Percentiles rank a stretch among this genome's conserved stretches.
phyloP scores from a whole-genome alignment of 2,888 invertebrate genomes.

The Lasioglossum pauxillum region DNA sequence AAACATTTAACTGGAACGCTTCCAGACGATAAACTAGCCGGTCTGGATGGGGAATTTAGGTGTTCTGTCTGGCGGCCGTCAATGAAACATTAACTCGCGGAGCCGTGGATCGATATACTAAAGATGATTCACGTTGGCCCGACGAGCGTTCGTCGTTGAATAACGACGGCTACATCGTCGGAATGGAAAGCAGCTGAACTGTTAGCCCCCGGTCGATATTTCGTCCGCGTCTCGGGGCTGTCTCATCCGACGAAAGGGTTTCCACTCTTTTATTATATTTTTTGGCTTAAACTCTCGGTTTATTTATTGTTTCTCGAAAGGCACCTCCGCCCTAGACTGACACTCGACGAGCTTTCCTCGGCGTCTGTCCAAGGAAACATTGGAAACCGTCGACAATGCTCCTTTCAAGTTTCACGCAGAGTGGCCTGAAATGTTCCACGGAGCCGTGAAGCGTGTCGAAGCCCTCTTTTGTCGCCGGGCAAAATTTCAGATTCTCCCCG shows the following conservation, averaged over 20 bases:
- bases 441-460: conserved; percentile 19
- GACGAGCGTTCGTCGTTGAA: neutral
- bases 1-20: conserved; percentile 55
- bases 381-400: neutral
- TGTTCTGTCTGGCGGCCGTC: conserved; percentile 25
- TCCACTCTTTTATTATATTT: neutral
- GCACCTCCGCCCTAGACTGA: neutral
- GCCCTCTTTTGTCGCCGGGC: conserved; percentile 51
- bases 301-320: neutral
- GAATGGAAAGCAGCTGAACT: neutral
- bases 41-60: conserved; percentile 42
- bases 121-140: conserved; percentile 46
- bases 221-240: neutral
- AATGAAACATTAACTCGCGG: conserved; percentile 33
- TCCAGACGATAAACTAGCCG: conserved; percentile 53
- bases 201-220: conserved; percentile 28
- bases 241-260: neutral
- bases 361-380: neutral
- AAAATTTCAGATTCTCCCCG: conserved; percentile 52
- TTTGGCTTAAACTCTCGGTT: neutral
- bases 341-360: neutral
- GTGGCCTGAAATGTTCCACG: neutral
- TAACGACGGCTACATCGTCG: conserved; percentile 8
- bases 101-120: conserved; percentile 37
- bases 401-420: neutral